These are phyloP conservation scores for Drosophila subpulchrella DNA, from an alignment of 1,140 invertebrate species.

Conservation along the genomic window DNA sequence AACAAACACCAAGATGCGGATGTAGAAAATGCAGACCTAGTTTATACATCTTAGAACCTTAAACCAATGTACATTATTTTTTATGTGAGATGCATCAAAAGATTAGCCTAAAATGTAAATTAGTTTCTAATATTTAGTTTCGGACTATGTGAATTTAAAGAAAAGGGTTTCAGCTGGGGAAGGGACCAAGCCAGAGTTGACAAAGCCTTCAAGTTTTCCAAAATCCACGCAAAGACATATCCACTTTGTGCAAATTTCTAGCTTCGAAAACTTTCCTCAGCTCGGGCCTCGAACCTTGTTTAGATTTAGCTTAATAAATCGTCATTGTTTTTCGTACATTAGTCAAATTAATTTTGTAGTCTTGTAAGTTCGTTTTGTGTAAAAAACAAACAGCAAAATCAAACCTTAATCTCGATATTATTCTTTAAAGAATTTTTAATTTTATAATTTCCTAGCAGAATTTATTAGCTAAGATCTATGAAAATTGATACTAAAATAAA, in stretches of 20 bases:
- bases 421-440: slow-evolving; percentile 37
- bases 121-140: slow-evolving; percentile 37
- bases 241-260: slow-evolving; percentile 31
- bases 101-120: slow-evolving; percentile 30
- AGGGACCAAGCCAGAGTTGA: slow-evolving; percentile 33
- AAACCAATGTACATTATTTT: slow-evolving; percentile 53
- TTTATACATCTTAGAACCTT: slow-evolving; percentile 20
- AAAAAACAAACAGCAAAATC: slow-evolving; percentile 34
- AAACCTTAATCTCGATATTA: slow-evolving; percentile 71
- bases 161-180: slow-evolving; percentile 24
- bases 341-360: slow-evolving; percentile 49
- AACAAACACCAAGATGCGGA: slow-evolving; percentile 23
- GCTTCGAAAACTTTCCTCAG: slow-evolving; percentile 30
- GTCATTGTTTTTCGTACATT: slow-evolving; percentile 45
- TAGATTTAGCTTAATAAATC: slow-evolving; percentile 36
- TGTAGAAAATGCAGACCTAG: slow-evolving; percentile 29
- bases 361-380: slow-evolving; percentile 52
- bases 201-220: slow-evolving; percentile 39
- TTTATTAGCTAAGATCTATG: slow-evolving; percentile 69
- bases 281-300: slow-evolving; percentile 28
- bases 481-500: slow-evolving; percentile 54
- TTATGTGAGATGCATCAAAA: slow-evolving; percentile 41
- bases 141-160: slow-evolving; percentile 59
- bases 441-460: slow-evolving; percentile 72
- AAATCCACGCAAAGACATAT: slow-evolving; percentile 44